A percentile compares a stretch with the other conserved stretches of the same genome.
Conservation (phyloP, 2,113 vertebrate species). For the Murina feae region DNA sequence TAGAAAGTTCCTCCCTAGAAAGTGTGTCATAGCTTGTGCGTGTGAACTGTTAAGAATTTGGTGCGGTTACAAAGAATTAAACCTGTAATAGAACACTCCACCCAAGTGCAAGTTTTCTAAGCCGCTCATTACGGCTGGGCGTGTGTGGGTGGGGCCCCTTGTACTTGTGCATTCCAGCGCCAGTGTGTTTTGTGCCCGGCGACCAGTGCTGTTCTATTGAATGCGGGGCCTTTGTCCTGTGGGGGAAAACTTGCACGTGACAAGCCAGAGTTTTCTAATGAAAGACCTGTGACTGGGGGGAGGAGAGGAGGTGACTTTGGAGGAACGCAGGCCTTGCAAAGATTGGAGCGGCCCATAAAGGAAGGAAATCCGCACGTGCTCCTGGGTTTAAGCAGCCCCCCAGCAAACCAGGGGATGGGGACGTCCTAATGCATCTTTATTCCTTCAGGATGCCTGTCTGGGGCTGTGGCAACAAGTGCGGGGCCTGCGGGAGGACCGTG, state of each 20-base stretch:
- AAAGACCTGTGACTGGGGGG: conserved; percentile 36
- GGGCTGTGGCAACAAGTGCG: conserved; percentile 95
- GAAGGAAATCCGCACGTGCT: neutral
- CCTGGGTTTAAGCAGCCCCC: neutral
- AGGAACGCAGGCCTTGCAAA: neutral
- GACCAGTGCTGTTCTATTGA: neutral
- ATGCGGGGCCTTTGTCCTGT: conserved; percentile 9
- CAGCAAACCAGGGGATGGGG: neutral
- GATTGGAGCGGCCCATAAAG: neutral
- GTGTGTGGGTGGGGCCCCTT: rapidly evolving
- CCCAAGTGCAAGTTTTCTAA: neutral
- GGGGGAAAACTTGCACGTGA: neutral
- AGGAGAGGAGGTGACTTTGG: neutral
- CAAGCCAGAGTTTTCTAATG: neutral
- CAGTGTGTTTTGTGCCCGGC: neutral
- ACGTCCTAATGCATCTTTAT: neutral
- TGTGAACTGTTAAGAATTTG: neutral
- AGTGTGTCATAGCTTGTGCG: neutral
- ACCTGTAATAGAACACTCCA: neutral
- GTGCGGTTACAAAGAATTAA: neutral
- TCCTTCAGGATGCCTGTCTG: conserved; percentile 89
- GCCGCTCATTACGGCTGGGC: neutral
- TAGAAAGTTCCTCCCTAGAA: neutral
- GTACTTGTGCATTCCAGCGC: neutral
- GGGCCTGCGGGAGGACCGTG: conserved; percentile 86